Conservation (phyloP, 2,797 vertebrate species). For the Ibycter americanus region DNA sequence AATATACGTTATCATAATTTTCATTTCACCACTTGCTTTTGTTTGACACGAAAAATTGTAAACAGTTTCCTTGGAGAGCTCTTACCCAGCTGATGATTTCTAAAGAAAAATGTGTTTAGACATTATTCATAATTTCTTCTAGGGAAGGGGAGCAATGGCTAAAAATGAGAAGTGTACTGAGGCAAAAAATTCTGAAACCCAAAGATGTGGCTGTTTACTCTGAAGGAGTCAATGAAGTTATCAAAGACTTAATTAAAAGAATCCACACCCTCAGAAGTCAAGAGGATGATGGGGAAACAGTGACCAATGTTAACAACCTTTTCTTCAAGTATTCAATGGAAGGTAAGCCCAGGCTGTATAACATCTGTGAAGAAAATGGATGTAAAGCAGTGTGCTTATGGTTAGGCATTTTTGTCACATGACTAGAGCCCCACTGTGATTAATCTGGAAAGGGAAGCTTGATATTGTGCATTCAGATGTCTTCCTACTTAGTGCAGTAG, state of each 20-base stretch:
- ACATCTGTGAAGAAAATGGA: background rate
- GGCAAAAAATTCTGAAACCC: constrained; percentile 91
- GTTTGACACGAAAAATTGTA: background rate
- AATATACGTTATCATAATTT: background rate
- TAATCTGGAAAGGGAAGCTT: background rate
- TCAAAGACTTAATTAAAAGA: constrained; percentile 86
- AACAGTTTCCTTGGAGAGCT: background rate
- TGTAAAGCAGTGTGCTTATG: background rate
- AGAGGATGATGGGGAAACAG: constrained; percentile 80
- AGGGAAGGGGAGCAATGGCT: constrained; percentile 93
- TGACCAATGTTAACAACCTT: constrained; percentile 88
- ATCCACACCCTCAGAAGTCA: constrained; percentile 77
- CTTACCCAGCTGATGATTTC: background rate
- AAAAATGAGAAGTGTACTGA: constrained; percentile 90
- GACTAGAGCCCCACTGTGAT: background rate
- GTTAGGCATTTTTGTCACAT: background rate
- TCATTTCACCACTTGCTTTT: background rate
- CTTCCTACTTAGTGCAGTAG: background rate
- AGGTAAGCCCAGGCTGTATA: constrained; percentile 74
- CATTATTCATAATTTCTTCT: constrained; percentile 29
- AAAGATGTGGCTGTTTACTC: constrained; percentile 87
- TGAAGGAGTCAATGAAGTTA: constrained; percentile 85
- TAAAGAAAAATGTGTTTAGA: background rate
- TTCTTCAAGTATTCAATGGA: constrained; percentile 98
- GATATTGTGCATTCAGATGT: background rate